These are phyloP conservation scores for Clamator glandarius DNA, from an alignment of 2,797 vertebrate species.

Conservation along the genomic window DNA sequence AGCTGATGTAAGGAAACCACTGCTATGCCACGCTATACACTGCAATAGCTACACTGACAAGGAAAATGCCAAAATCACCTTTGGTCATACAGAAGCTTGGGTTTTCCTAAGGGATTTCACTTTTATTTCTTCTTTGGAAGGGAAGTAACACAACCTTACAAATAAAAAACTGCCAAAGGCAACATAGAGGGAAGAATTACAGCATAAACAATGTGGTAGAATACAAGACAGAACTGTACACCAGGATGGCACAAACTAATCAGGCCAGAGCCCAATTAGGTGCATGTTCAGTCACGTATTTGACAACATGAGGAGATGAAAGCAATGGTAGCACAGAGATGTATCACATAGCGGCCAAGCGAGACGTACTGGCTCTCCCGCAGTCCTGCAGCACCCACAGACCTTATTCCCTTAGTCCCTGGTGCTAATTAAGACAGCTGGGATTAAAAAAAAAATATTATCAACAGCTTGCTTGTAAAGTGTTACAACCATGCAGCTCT, in stretches of 20 bases:
- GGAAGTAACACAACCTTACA: neutral
- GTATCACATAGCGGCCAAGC: fast-evolving
- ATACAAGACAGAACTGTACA: neutral
- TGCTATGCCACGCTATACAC: neutral
- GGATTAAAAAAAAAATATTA: neutral
- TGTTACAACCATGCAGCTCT: neutral
- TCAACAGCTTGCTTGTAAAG: neutral
- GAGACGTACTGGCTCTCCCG: neutral
- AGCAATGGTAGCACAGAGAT: fast-evolving
- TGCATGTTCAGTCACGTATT: fast-evolving
- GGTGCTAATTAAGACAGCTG: neutral
- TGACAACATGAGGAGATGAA: neutral
- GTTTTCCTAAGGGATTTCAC: neutral
- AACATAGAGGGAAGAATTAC: neutral
- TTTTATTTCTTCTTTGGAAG: neutral
- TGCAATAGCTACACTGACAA: neutral
- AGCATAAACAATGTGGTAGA: neutral
- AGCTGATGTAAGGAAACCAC: neutral
- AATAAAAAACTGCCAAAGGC: neutral
- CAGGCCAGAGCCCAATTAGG: neutral
- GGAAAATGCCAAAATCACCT: neutral
- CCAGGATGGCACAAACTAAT: neutral
- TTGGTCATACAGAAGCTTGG: too few species aligned
- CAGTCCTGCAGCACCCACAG: neutral
- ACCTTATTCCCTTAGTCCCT: neutral